A percentile compares a stretch with the other conserved stretches of the same genome.
Evolutionary conservation across 2,113 vertebrate species (phyloP).

Genomic region (Notothenia coriiceps): DNA sequence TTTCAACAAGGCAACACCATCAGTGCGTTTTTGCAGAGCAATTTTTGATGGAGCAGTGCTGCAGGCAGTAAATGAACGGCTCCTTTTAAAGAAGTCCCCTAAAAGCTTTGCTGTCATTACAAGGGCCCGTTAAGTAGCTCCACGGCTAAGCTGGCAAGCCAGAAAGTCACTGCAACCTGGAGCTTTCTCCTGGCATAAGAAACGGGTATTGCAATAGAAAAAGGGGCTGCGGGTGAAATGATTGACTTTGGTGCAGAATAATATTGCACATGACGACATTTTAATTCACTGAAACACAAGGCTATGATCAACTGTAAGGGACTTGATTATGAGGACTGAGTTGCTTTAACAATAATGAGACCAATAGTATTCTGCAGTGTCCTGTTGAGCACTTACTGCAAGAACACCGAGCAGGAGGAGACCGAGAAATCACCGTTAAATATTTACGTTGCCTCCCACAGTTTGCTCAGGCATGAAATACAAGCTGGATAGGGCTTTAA

Average conservation of each 20-base stretch:
- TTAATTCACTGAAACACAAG: neutral
- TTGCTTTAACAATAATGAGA: constrained; percentile 20
- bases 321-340: constrained; percentile 1
- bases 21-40: constrained; percentile 28
- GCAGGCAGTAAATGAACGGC: constrained; percentile 48
- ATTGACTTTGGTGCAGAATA: neutral
- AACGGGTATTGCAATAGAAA: neutral
- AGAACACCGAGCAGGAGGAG: constrained; percentile 46
- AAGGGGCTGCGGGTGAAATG: constrained; percentile 11
- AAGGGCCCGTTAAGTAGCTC: constrained; percentile 44
- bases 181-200: constrained; percentile 14
- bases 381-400: constrained; percentile 43
- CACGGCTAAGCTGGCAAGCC: constrained; percentile 25
- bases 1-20: constrained; percentile 14
- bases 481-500: constrained; percentile 67
- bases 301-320: neutral
- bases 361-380: constrained; percentile 31
- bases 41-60: constrained; percentile 46
- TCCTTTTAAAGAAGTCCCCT: constrained; percentile 54
- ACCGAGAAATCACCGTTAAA: constrained; percentile 61
- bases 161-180: constrained; percentile 28
- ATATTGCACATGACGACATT: neutral
- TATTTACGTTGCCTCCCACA: constrained; percentile 71
- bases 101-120: constrained; percentile 57
- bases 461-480: constrained; percentile 63